Evolutionary conservation across 1,140 invertebrate species (phyloP).

Genomic region (Drosophila nikananu): DNA sequence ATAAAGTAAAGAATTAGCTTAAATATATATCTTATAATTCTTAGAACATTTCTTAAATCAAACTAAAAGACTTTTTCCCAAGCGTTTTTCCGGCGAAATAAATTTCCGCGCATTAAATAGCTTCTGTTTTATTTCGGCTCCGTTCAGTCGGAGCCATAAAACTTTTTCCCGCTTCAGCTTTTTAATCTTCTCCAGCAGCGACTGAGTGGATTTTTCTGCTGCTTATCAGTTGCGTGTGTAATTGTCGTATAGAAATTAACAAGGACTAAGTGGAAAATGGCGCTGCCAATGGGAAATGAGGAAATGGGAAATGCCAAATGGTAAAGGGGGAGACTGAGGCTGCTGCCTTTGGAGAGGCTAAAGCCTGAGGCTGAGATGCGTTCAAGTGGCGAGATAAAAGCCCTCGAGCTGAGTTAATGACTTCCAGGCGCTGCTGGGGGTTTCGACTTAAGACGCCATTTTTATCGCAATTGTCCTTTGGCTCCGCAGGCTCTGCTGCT

Average conservation of each 20-base stretch:
- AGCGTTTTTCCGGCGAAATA: background rate
- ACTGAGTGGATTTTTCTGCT: constrained; percentile 21
- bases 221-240: constrained; percentile 81
- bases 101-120: constrained; percentile 27
- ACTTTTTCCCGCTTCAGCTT: constrained; percentile 52
- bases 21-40: too few species aligned
- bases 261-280: constrained; percentile 56
- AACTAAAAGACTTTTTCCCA: background rate
- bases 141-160: constrained; percentile 65
- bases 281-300: constrained; percentile 62
- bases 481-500: constrained; percentile 7
- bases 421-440: constrained; percentile 65
- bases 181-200: constrained; percentile 61
- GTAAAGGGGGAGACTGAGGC: background rate
- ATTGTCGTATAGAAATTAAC: constrained; percentile 79
- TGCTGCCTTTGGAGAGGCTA: background rate
- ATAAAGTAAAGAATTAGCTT: too few species aligned
- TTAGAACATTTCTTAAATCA: too few species aligned
- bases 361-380: constrained; percentile 51
- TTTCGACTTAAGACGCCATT: constrained; percentile 79
- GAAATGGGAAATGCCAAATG: background rate
- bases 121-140: constrained; percentile 71
- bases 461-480: constrained; percentile 60
- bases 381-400: constrained; percentile 80
- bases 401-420: constrained; percentile 80